These are phyloP conservation scores for Euschistus heros DNA, from an alignment of 1,140 invertebrate genomes.

Conservation along the genomic window DNA sequence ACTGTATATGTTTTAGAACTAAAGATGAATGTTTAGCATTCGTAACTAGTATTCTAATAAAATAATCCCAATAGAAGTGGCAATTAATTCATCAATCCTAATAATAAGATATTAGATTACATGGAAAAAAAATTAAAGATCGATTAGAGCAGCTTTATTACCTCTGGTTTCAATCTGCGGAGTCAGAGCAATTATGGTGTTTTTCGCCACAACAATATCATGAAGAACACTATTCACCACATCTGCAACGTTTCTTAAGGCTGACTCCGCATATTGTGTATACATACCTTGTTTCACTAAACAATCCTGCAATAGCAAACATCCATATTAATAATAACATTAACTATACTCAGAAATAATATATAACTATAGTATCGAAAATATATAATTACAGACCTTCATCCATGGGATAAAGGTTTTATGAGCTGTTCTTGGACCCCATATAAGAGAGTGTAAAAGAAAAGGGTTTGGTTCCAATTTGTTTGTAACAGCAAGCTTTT, in stretches of 20 bases:
- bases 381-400: conserved; percentile 36
- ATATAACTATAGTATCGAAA: not conserved
- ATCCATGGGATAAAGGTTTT: conserved; percentile 64
- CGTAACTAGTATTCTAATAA: too few relatives aligned
- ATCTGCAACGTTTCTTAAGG: conserved; percentile 57
- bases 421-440: conserved; percentile 58
- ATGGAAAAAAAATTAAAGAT: too few relatives aligned
- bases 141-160: not conserved
- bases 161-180: conserved; percentile 38
- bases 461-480: conserved; percentile 40
- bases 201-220: conserved; percentile 57
- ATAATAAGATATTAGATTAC: too few relatives aligned
- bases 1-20: too few relatives aligned
- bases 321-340: conserved; percentile 29
- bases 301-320: conserved; percentile 47
- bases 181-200: conserved; percentile 52
- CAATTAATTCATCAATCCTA: too few relatives aligned
- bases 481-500: conserved; percentile 55
- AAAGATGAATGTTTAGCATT: too few relatives aligned
- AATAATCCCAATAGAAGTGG: too few relatives aligned
- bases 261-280: conserved; percentile 65
- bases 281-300: conserved; percentile 84
- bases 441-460: conserved; percentile 59
- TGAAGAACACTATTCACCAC: conserved; percentile 53
- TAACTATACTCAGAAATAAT: too few relatives aligned